phyloP scores from a whole-genome alignment of 2,797 vertebrate genomes.

The Megaceryle alcyon region DNA sequence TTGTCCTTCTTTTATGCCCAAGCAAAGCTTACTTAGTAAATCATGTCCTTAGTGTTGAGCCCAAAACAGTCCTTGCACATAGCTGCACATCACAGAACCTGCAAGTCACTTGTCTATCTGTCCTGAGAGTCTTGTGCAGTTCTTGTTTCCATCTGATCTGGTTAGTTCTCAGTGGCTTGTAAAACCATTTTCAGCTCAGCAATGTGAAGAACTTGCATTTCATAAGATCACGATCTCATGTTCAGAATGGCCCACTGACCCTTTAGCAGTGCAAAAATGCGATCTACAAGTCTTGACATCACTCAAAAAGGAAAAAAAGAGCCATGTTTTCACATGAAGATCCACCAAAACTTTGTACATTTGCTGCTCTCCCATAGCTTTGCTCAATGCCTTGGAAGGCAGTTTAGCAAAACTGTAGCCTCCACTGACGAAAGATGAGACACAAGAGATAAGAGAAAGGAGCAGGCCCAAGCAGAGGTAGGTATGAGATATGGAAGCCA shows the following conservation, averaged over 20 bases:
- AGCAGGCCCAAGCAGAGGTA: background rate
- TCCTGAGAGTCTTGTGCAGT: background rate
- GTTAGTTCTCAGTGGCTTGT: background rate
- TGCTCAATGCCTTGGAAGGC: background rate
- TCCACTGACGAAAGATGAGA: background rate
- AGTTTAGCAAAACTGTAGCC: background rate
- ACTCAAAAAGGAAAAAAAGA: background rate
- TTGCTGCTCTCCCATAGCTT: background rate
- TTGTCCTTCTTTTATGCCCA: background rate
- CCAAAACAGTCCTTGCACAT: background rate
- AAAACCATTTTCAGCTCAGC: background rate
- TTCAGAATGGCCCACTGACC: background rate
- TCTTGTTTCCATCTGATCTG: background rate
- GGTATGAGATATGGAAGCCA: background rate
- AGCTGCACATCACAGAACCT: background rate
- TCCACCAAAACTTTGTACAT: background rate
- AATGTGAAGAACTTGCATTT: background rate
- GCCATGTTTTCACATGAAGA: background rate
- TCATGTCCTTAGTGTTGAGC: background rate
- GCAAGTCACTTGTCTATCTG: background rate
- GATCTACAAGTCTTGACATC: background rate
- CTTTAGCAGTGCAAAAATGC: background rate
- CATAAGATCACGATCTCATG: background rate
- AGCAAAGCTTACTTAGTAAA: background rate
- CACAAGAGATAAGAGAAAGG: background rate